Conservation (phyloP, 2,113 vertebrate species). For the Steatornis caripensis region DNA sequence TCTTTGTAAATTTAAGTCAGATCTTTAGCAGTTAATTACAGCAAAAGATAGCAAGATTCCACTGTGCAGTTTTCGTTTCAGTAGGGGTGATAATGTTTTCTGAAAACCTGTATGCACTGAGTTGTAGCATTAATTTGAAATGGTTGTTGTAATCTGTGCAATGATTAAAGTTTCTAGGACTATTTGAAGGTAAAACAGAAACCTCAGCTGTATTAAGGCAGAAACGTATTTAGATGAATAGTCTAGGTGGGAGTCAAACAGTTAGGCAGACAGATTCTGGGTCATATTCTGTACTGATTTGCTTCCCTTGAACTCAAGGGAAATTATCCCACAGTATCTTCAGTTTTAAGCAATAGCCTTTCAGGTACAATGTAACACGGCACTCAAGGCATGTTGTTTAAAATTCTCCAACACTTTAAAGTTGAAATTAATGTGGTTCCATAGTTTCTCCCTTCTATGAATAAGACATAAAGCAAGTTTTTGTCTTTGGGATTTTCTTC, state of each 20-base stretch:
- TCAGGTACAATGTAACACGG: neutral
- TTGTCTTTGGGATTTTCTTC: neutral
- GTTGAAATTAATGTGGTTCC: neutral
- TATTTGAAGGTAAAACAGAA: conserved; percentile 19
- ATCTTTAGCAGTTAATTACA: conserved; percentile 34
- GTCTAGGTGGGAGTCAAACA: neutral
- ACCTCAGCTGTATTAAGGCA: neutral
- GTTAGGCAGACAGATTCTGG: neutral
- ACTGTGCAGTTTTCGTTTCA: conserved; percentile 7
- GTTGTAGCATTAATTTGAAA: conserved; percentile 27
- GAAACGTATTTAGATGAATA: neutral
- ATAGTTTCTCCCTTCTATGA: neutral
- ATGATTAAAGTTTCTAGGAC: conserved; percentile 2
- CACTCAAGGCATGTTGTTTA: neutral
- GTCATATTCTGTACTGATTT: neutral
- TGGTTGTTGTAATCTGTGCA: neutral
- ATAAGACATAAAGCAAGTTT: neutral
- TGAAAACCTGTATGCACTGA: neutral
- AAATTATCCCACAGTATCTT: neutral
- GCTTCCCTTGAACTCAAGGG: neutral
- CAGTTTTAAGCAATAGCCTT: neutral
- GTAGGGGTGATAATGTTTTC: neutral
- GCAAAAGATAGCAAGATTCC: neutral
- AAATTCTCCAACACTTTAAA: neutral
- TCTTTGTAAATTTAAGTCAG: neutral